A percentile compares a stretch with the other conserved stretches of the same genome.
phyloP scores from a whole-genome alignment of 2,797 vertebrate species.

The Propithecus perrieri region DNA sequence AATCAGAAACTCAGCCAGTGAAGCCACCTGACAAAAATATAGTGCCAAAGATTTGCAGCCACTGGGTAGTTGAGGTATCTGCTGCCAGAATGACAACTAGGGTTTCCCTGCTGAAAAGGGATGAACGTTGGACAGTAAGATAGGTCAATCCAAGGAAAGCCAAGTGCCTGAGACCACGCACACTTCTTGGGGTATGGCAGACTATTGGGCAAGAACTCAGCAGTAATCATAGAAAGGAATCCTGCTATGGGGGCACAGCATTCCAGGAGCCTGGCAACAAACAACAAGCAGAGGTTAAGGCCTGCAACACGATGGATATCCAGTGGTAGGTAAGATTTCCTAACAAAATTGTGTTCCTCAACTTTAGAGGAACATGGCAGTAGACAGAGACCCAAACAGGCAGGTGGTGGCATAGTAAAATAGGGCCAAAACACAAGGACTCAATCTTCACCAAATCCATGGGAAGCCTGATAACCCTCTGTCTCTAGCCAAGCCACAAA shows the following conservation, averaged over 20 bases:
- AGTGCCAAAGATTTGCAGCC: not conserved
- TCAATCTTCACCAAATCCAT: not conserved
- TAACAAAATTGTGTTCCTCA: not conserved
- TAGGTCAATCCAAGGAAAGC: not conserved
- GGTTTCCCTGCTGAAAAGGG: not conserved
- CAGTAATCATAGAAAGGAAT: not conserved
- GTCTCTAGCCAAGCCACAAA: not conserved
- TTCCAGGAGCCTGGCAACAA: not conserved
- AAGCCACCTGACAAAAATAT: constrained; percentile 1
- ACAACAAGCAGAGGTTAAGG: not conserved
- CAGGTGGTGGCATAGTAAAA: not conserved
- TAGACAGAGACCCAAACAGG: not conserved
- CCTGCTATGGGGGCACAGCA: not conserved
- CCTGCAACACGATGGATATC: not conserved
- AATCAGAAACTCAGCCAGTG: not conserved
- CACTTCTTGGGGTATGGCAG: not conserved
- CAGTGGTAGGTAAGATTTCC: not conserved
- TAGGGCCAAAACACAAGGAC: not conserved
- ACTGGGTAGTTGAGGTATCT: not conserved
- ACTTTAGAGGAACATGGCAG: not conserved
- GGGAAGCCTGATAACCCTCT: not conserved
- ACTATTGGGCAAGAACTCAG: not conserved
- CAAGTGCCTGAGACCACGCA: not conserved
- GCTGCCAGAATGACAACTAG: not conserved
- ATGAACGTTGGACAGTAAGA: not conserved